Evolutionary conservation across 1,140 invertebrate species (phyloP), one percentile per base, ranked within the genome.

Genomic region (Drosophila cardini): DNA sequence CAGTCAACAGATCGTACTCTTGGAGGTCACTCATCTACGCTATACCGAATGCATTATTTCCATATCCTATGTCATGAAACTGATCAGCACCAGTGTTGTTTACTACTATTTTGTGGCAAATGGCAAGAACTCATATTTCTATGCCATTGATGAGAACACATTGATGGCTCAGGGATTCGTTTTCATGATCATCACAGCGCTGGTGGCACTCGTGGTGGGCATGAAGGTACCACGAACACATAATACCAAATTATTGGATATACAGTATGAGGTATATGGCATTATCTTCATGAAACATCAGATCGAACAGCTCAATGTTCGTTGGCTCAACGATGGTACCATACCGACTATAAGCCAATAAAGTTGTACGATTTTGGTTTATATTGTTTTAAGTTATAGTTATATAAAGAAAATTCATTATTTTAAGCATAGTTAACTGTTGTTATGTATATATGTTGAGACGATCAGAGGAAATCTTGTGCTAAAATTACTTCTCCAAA

Each of bases 281-380:
- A 91, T 91, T 48, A 91, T 91, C 40, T 91, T 91, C 26, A 81
- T 78, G 68, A 91, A 91, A 57, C 90, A 91, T 60, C 90, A 91
- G 62, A 91, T 91, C 46, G 90, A 91, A 40, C 87, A 91, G 74
- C 58, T 91, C 0, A 91, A 91, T 53, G 87, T 91, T 2, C 74
- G 72, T 2, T 91, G 90, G 73, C 69, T 91, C 9, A 91, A 90
- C 57, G 90, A 91, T 55, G 90, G 90, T 56, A 91, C 90, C 26
- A 91, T 91, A 21, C 87, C 90, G 15, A 91, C 90, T 11, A 91
- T 91, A 8, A 91, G 73, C 30, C 80, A 89, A 43, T 80, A 26
- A 74, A 34, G 9, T 11, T 68, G 9, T 10, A 38, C 13, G 11
- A n/a, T 16, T 8, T 15, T 10, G 5, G 13, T 40, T 4, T 38